Percentiles rank a stretch among this genome's conserved stretches.
These are phyloP conservation scores for Oopsacas minuta DNA, from an alignment of 37 sponge, comb jelly and placozoan species.

Conservation along the genomic window DNA sequence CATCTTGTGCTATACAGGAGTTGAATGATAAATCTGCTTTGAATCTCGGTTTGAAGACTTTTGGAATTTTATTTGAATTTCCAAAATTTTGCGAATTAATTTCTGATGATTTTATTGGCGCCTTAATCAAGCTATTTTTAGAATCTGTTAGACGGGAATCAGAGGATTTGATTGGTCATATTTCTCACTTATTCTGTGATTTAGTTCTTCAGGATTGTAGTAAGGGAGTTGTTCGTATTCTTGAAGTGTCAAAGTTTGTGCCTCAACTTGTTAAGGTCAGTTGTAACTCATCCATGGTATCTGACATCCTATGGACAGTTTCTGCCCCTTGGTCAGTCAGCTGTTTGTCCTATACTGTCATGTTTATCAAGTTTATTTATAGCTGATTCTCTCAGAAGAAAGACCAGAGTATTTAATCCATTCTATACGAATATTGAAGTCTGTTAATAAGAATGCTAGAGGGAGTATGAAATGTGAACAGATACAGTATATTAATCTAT, in stretches of 20 bases:
- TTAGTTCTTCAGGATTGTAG: background rate
- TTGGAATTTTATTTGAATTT: background rate
- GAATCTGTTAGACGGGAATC: background rate
- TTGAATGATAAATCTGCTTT: background rate
- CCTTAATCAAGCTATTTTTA: background rate
- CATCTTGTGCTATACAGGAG: background rate
- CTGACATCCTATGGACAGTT: background rate
- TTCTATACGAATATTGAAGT: background rate
- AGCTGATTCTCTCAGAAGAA: background rate
- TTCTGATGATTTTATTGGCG: background rate
- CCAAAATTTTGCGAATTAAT: background rate
- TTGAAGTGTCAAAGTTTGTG: background rate
- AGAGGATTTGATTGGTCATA: background rate
- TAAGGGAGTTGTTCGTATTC: background rate
- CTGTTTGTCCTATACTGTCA: background rate
- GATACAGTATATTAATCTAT: background rate
- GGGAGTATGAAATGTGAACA: background rate
- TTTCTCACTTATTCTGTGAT: background rate
- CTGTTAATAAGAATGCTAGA: background rate
- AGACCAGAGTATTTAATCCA: background rate
- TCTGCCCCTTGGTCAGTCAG: background rate
- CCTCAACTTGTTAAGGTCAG: background rate
- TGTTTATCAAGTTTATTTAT: too few relatives aligned
- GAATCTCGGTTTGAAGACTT: background rate
- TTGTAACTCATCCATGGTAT: too few relatives aligned